Percentiles rank a stretch among this genome's conserved stretches.
phyloP scores from a whole-genome alignment of 2,888 invertebrate genomes.

The Caenorhabditis zanzibari region DNA sequence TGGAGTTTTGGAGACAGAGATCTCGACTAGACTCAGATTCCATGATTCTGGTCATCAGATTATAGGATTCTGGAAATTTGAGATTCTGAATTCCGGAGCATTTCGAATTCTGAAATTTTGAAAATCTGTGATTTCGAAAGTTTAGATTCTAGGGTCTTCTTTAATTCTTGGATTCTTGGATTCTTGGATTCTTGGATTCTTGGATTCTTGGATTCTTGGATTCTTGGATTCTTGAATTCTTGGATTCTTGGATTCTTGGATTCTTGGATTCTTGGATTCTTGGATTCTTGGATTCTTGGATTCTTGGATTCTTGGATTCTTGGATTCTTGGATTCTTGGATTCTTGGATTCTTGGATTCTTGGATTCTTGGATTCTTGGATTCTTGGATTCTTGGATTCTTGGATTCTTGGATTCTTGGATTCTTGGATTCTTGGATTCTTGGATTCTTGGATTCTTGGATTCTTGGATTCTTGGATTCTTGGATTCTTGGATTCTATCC shows the following conservation, averaged over 20 bases:
- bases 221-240: neutral
- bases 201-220: neutral
- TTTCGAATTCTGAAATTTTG: no score
- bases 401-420: neutral
- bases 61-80: neutral
- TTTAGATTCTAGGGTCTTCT: no score
- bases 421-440: neutral
- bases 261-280: neutral
- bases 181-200: neutral
- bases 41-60: neutral
- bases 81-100: no score
- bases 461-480: no score
- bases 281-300: neutral
- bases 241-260: neutral
- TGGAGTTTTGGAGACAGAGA: neutral
- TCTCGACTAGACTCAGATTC: neutral
- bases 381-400: neutral
- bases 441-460: no score
- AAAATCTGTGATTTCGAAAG: no score
- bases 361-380: no score
- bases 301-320: neutral
- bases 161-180: no score
- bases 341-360: no score
- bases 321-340: no score
- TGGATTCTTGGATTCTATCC: no score